These are phyloP conservation scores for Diaphora mendica DNA, from an alignment of 2,888 invertebrate genomes.

Conservation along the genomic window DNA sequence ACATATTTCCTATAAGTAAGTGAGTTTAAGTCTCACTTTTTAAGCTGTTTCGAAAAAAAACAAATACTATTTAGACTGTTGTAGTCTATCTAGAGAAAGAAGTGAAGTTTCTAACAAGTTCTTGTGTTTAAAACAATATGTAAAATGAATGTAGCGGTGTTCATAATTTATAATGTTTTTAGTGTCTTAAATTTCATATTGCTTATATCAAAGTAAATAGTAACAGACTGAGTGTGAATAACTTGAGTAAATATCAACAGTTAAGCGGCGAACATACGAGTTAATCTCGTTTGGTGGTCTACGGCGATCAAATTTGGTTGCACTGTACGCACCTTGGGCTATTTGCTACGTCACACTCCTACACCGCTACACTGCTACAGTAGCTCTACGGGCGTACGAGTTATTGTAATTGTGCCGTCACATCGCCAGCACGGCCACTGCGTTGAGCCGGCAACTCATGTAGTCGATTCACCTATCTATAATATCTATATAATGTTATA, in stretches of 20 bases:
- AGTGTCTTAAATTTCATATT: neutral
- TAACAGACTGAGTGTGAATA: conserved; percentile 12
- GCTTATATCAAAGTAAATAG: neutral
- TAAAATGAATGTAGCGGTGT: too few species aligned
- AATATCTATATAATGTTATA: conserved; percentile 8
- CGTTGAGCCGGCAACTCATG: conserved; percentile 34
- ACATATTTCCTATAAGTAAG: too few species aligned
- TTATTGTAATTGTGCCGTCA: conserved; percentile 48
- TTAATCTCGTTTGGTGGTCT: conserved; percentile 54
- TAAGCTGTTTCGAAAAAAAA: too few species aligned
- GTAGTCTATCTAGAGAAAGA: too few species aligned
- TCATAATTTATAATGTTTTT: too few species aligned
- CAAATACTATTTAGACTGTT: too few species aligned
- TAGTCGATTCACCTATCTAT: conserved; percentile 25
- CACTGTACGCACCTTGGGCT: conserved; percentile 40
- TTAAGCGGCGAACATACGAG: conserved; percentile 34
- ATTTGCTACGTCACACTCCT: conserved; percentile 33
- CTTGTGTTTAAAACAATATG: too few species aligned
- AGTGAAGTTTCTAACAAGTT: too few species aligned
- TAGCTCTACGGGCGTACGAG: conserved; percentile 25
- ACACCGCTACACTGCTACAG: conserved; percentile 24
- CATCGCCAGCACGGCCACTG: conserved; percentile 14
- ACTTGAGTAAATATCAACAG: conserved; percentile 32
- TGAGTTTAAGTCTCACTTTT: too few species aligned
- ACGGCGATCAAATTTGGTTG: conserved; percentile 47